Evolutionary conservation across 2,888 invertebrate species (phyloP).

Genomic region (Hirtodrosophila alboralis): DNA sequence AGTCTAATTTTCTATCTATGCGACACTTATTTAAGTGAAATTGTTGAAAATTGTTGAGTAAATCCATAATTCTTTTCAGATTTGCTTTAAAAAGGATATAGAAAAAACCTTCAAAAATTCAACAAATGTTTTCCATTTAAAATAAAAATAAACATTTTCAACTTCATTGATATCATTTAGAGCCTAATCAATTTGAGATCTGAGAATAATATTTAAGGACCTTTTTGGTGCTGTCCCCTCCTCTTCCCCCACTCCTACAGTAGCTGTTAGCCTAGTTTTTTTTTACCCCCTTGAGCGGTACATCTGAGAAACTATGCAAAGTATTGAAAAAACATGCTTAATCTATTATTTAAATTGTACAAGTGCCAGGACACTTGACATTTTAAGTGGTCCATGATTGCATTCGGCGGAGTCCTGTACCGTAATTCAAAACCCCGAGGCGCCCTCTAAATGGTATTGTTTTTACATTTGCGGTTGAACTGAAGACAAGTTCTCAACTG

Average conservation of each 20-base stretch:
- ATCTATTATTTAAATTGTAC: constrained; percentile 44
- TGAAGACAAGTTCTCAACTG: no score
- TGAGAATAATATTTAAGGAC: constrained; percentile 16
- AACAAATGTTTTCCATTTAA: neutral
- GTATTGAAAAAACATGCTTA: constrained; percentile 23
- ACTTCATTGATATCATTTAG: neutral
- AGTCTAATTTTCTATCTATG: no score
- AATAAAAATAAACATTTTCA: neutral
- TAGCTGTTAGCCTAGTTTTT: constrained; percentile 9
- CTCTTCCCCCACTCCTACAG: no score
- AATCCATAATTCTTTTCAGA: no score
- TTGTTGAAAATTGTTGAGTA: no score
- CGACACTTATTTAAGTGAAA: no score
- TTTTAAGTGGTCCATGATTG: constrained; percentile 37
- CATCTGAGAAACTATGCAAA: constrained; percentile 1
- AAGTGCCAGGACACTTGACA: constrained; percentile 51
- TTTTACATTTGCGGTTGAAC: constrained; percentile 46
- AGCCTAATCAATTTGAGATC: constrained; percentile 23
- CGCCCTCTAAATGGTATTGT: constrained; percentile 33
- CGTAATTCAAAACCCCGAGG: constrained; percentile 30
- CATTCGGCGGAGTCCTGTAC: constrained; percentile 26
- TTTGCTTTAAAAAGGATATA: no score
- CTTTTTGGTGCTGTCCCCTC: constrained; percentile 5
- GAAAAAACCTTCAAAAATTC: neutral
- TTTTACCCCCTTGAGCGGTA: constrained; percentile 21